Conservation (phyloP, 2,797 vertebrate genomes). For the Apodemus agrarius region DNA sequence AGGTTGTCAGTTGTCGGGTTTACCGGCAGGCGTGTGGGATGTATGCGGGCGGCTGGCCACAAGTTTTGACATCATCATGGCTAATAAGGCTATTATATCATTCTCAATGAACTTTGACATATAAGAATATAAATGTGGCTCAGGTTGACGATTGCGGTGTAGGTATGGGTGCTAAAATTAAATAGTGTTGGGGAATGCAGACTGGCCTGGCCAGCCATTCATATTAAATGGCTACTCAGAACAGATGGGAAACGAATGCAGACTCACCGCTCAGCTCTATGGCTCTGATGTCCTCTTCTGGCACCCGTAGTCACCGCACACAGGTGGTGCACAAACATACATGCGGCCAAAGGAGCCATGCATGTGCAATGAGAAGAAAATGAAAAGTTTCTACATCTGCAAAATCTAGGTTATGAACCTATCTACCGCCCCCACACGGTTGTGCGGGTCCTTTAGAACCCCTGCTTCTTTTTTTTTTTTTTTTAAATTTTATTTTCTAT, state of each 20-base stretch:
- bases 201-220: not conserved
- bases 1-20: not conserved
- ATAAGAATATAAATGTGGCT: not conserved
- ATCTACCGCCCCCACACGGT: not conserved
- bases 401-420: not conserved
- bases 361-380: not conserved
- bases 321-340: too few species aligned
- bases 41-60: not conserved
- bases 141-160: not conserved
- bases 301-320: not conserved
- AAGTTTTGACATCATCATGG: too few species aligned
- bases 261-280: not conserved
- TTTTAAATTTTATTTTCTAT: too few species aligned
- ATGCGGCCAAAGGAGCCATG: not conserved
- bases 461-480: too few species aligned
- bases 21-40: not conserved
- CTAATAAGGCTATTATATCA: not conserved
- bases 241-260: not conserved
- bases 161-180: not conserved
- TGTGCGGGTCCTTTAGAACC: not conserved
- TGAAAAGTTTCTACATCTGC: not conserved
- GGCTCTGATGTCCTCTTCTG: not conserved
- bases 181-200: rapidly evolving
- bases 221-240: not conserved
- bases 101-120: not conserved